Conservation (phyloP, 2,113 vertebrate species). For the Aegypius monachus region DNA sequence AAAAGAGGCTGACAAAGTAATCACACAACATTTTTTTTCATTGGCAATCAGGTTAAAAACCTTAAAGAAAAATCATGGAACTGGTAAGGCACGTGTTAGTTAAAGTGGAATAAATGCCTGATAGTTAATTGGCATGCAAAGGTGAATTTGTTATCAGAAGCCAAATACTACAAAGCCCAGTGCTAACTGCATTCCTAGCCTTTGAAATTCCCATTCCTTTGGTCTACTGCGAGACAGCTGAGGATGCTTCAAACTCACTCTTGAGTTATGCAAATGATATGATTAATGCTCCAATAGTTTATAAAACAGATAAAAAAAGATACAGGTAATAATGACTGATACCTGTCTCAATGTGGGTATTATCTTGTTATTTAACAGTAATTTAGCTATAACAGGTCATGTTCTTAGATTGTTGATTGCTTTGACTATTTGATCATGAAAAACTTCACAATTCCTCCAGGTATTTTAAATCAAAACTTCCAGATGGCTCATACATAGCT, state of each 20-base stretch:
- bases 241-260: background rate
- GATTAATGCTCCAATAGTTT: background rate
- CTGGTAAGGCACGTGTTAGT: background rate
- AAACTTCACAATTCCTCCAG: background rate
- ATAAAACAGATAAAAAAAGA: background rate
- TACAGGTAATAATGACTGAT: background rate
- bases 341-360: background rate
- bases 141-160: background rate
- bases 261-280: background rate
- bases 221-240: background rate
- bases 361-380: background rate
- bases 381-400: background rate
- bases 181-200: background rate
- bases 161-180: background rate
- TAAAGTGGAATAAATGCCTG: background rate
- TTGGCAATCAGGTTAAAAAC: background rate
- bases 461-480: background rate
- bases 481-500: background rate
- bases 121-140: background rate
- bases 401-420: background rate
- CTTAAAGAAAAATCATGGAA: background rate
- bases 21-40: background rate
- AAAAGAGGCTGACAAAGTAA: background rate
- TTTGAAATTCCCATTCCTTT: slow-evolving; percentile 20
- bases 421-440: background rate